Evolutionary conservation across 1,140 invertebrate species (phyloP).

Genomic region (Eumaeus atala): DNA sequence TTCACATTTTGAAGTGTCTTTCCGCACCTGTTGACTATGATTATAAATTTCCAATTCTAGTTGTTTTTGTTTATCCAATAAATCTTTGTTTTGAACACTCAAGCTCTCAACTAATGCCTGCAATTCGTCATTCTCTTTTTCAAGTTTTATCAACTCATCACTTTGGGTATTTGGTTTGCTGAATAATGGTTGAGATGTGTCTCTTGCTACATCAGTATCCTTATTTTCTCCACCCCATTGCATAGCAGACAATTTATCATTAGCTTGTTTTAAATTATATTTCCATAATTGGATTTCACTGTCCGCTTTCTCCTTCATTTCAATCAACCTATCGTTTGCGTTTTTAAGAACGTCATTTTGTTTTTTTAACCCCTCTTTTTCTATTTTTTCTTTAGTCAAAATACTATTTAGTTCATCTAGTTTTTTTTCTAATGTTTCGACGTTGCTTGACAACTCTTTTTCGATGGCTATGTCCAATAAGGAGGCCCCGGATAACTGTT

Average conservation of each 20-base stretch:
- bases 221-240: conserved; percentile 73
- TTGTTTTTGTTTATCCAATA: conserved; percentile 25
- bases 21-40: conserved; percentile 20
- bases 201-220: conserved; percentile 19
- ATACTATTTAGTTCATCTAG: conserved; percentile 76
- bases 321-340: conserved; percentile 84
- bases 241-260: conserved; percentile 76
- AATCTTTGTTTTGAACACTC: conserved; percentile 44
- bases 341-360: conserved; percentile 82
- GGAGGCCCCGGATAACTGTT: conserved; percentile 74
- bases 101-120: conserved; percentile 77
- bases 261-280: conserved; percentile 79
- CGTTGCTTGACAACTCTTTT: conserved; percentile 82
- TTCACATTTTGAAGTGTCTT: conserved; percentile 26
- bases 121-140: conserved; percentile 82
- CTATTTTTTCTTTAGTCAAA: conserved; percentile 75
- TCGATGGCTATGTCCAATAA: conserved; percentile 83
- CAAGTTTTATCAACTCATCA: conserved; percentile 76
- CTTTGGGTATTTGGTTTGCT: conserved; percentile 32
- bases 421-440: conserved; percentile 78
- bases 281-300: conserved; percentile 81
- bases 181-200: conserved; percentile 19
- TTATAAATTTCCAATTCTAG: conserved; percentile 20
- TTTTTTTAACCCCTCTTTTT: conserved; percentile 80
- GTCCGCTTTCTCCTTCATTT: conserved; percentile 87